Evolutionary conservation across 2,113 vertebrate genomes (phyloP), one percentile per base, ranked within the genome.

Genomic region (Tonatia bakeri): DNA sequence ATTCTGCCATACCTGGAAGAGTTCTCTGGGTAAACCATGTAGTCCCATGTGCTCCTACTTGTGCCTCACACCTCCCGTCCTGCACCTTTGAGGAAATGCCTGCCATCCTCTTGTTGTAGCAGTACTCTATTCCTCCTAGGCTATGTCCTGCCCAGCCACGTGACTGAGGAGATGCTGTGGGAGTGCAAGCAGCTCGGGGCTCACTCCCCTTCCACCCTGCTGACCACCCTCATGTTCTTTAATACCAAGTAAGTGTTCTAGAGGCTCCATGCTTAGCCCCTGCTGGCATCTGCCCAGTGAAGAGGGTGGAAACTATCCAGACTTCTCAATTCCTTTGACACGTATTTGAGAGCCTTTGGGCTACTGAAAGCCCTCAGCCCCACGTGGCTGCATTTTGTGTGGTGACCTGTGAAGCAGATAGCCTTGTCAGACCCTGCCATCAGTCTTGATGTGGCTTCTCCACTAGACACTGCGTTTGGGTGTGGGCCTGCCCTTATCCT

Each of bases 151-250:
- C 99, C 99, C 97, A 99, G 99, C 98, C 99, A 99, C 2, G 99
- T 99, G 97, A 99, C 99, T 4, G 99, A 99, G 98, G 99, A 99
- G 98, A 99, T 99, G 99, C 98, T 99, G 82, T 99, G 99, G 99
- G 99, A 99, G 98, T 99, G 99, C 97, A 99, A 99, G 97, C 99
- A 99, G 98, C 99, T 99, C 9, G 99, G 99, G 81, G 99, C 99
- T 94, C 99, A 99, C 97, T 99, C 99, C 65, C 99, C 99, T 83
- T 98, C 99, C 97, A 99, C 99, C 50, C 98, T 99, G 96, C 99
- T 99, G 96, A 99, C 99, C 94, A 99, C 99, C 47, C 98, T 99
- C 97, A 99, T 99, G 99, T 99, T 99, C 98, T 99, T 99, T 98
- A 99, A 99, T 98, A 99, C 99, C 97, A 99, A 99, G 99, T 99